Evolutionary conservation across 1,140 invertebrate species (phyloP).

Genomic region (Ceratina japonica): DNA sequence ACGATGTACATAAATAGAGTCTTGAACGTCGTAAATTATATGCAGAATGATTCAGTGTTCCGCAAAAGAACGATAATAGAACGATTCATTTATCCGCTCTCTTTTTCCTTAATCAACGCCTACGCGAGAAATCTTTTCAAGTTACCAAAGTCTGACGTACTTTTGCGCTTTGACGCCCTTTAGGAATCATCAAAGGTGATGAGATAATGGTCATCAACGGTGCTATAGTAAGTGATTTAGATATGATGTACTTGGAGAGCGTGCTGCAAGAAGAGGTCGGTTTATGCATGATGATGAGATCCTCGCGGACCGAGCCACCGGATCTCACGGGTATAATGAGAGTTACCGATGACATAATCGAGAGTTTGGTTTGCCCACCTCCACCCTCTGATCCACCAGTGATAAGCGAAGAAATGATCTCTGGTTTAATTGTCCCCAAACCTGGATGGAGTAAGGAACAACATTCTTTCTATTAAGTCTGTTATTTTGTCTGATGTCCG

Average conservation of each 20-base stretch:
- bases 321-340: conserved; percentile 91
- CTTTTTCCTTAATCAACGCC: too few relatives aligned
- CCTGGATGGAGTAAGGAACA: conserved; percentile 92
- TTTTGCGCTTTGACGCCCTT: neutral
- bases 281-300: conserved; percentile 98
- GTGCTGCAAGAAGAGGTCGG: conserved; percentile 96
- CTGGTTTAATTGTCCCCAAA: conserved; percentile 96
- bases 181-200: conserved; percentile 97
- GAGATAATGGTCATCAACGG: conserved; percentile 99
- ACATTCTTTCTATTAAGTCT: neutral
- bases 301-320: conserved; percentile 95
- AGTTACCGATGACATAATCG: conserved; percentile 95
- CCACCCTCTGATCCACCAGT: conserved; percentile 94
- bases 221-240: conserved; percentile 97
- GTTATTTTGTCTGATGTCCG: too few relatives aligned
- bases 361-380: conserved; percentile 96
- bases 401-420: conserved; percentile 97
- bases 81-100: too few relatives aligned
- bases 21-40: too few relatives aligned
- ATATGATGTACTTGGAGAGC: conserved; percentile 99
- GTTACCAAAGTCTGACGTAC: neutral
- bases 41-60: too few relatives aligned
- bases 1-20: neutral
- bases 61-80: too few relatives aligned
- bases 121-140: neutral